phyloP scores from a whole-genome alignment of 2,113 vertebrate genomes.

The Papio anubis region DNA sequence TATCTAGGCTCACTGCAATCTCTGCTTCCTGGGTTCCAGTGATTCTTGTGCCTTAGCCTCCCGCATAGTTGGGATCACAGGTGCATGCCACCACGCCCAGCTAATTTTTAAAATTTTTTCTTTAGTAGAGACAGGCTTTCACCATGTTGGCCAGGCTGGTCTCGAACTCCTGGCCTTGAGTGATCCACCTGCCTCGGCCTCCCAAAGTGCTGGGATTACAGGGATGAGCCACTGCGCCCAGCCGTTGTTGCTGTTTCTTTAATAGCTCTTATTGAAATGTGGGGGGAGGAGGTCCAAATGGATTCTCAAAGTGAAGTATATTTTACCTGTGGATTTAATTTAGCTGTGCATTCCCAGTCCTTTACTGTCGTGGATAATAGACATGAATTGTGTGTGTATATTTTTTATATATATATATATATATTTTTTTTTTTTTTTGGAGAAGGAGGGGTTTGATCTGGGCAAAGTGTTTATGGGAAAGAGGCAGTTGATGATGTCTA shows the following conservation, averaged over 20 bases:
- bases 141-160: background rate
- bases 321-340: background rate
- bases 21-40: background rate
- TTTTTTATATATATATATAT: background rate
- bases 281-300: background rate
- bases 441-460: background rate
- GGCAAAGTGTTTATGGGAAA: background rate
- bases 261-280: background rate
- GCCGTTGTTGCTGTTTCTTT: background rate
- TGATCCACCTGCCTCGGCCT: background rate
- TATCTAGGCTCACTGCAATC: background rate
- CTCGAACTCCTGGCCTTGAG: background rate
- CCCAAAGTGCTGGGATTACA: background rate
- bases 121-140: background rate
- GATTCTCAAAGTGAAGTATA: background rate
- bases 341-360: background rate
- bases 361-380: background rate
- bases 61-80: background rate
- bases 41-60: background rate
- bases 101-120: background rate
- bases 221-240: background rate
- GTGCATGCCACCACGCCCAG: background rate
- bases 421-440: background rate
- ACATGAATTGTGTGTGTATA: background rate
- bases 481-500: background rate